Percentiles rank a stretch among this genome's conserved stretches.
These are phyloP conservation scores for Alaudala cheleensis DNA, from an alignment of 2,113 vertebrate species.

Conservation along the genomic window DNA sequence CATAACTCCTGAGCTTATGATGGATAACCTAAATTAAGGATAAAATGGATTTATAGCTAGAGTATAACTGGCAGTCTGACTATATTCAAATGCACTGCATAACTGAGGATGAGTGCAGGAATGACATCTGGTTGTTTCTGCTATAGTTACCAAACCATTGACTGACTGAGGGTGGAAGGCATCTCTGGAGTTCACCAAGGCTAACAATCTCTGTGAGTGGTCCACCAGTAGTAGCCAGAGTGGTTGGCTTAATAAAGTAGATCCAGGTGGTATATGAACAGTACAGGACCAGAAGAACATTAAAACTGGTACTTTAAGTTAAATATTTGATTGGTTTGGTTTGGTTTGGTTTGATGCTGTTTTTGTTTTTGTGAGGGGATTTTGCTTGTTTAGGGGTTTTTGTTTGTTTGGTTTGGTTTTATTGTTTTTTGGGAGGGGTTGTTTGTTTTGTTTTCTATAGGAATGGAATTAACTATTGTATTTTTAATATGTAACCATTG, in stretches of 20 bases:
- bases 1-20: neutral
- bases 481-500: neutral
- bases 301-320: neutral
- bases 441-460: neutral
- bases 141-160: neutral
- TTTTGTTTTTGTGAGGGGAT: neutral
- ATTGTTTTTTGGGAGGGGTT: rapidly evolving
- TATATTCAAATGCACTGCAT: neutral
- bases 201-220: too few species aligned
- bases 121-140: neutral
- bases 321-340: neutral
- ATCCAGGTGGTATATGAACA: neutral
- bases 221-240: neutral
- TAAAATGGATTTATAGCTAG: neutral
- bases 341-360: neutral
- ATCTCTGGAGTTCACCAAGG: neutral
- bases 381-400: neutral
- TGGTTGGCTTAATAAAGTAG: neutral
- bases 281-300: neutral
- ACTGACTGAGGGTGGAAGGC: neutral
- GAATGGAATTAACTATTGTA: neutral
- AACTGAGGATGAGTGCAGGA: neutral
- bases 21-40: neutral
- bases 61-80: neutral
- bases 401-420: neutral